Conservation (phyloP, 2,888 invertebrate species). For the Notocelia uddmanniana region DNA sequence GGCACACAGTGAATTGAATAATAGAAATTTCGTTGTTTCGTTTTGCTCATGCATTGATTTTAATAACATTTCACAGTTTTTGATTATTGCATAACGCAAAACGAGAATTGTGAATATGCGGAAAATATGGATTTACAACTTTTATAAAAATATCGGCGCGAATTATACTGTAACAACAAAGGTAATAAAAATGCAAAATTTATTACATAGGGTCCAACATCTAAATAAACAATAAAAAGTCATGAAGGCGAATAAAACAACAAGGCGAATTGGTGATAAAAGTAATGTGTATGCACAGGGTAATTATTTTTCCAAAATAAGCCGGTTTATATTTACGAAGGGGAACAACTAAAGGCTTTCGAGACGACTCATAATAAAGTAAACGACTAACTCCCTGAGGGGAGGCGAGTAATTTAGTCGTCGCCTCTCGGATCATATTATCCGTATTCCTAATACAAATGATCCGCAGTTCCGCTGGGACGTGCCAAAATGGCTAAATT, state of each 20-base stretch:
- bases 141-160: too few species aligned
- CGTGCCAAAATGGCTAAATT: slow-evolving; percentile 83
- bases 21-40: background rate
- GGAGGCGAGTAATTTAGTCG: slow-evolving; percentile 63
- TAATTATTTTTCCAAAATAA: slow-evolving; percentile 61
- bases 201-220: slow-evolving; percentile 45
- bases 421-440: slow-evolving; percentile 71
- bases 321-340: slow-evolving; percentile 54
- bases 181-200: slow-evolving; percentile 3
- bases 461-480: slow-evolving; percentile 73
- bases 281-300: slow-evolving; percentile 58
- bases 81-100: too few species aligned
- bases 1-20: background rate
- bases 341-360: slow-evolving; percentile 55
- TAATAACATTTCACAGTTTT: background rate
- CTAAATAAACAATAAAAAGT: slow-evolving; percentile 55
- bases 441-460: slow-evolving; percentile 75
- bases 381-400: slow-evolving; percentile 59
- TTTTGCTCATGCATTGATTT: background rate
- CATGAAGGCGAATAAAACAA: slow-evolving; percentile 56
- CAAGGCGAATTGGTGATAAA: slow-evolving; percentile 54
- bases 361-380: slow-evolving; percentile 59
- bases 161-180: slow-evolving; percentile 11
- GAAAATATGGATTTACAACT: too few species aligned
- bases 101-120: too few species aligned